These are phyloP conservation scores for Bombus huntii DNA, from an alignment of 1,140 invertebrate genomes.

Conservation along the genomic window DNA sequence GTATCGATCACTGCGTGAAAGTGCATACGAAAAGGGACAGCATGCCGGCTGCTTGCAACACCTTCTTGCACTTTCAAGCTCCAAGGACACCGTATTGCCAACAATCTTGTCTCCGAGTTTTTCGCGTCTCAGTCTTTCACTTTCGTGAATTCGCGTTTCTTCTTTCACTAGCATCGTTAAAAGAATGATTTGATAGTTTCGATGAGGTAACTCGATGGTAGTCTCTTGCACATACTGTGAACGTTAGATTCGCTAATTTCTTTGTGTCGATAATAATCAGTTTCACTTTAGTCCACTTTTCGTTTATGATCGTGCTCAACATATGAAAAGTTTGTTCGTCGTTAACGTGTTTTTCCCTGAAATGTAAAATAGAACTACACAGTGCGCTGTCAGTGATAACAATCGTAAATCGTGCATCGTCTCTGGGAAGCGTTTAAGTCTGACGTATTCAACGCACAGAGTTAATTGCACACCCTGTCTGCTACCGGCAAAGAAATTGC, in stretches of 20 bases:
- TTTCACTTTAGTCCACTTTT: no score
- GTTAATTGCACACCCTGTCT: not conserved
- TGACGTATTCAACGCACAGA: not conserved
- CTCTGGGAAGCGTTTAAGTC: not conserved
- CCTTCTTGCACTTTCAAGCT: conserved; percentile 53
- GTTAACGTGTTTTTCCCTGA: no score
- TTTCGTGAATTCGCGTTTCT: conserved; percentile 17
- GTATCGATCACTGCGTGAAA: conserved; percentile 44
- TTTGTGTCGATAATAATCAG: no score
- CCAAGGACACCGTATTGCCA: conserved; percentile 51
- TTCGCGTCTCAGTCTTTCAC: conserved; percentile 38
- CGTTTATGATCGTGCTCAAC: no score
- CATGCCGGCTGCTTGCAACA: conserved; percentile 41
- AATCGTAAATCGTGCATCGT: not conserved
- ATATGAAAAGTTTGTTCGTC: no score
- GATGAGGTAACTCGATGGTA: no score
- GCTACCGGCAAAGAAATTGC: not conserved
- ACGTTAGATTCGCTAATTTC: no score
- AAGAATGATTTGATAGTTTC: not conserved
- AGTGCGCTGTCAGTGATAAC: not conserved
- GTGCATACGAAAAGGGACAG: conserved; percentile 50
- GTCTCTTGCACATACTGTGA: no score
- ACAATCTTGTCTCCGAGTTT: conserved; percentile 30
- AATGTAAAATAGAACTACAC: no score
- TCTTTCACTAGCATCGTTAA: not conserved